Conservation (phyloP, 2,113 vertebrate genomes). For the Chionis minor region DNA sequence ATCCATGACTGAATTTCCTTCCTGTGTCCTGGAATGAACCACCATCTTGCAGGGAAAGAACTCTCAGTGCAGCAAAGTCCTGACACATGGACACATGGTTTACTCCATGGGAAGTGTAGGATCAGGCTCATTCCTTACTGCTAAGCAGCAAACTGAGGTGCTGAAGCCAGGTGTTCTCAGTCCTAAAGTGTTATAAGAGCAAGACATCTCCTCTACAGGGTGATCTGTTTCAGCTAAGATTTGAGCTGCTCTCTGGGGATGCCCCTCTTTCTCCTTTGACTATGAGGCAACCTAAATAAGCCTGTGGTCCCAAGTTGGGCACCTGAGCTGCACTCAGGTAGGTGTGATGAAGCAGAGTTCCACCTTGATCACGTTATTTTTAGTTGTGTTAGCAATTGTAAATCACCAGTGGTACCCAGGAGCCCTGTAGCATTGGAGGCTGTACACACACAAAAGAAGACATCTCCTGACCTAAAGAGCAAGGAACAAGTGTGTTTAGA, state of each 20-base stretch:
- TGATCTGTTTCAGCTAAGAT: neutral
- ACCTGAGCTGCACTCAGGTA: neutral
- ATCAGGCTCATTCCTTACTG: neutral
- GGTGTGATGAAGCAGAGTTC: neutral
- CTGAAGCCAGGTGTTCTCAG: neutral
- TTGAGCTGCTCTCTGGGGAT: neutral
- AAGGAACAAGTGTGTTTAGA: neutral
- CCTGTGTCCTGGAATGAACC: neutral
- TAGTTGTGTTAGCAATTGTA: neutral
- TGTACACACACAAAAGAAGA: neutral
- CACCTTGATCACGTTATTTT: neutral
- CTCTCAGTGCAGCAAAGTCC: neutral
- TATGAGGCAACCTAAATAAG: neutral
- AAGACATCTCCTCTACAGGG: neutral
- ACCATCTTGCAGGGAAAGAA: neutral
- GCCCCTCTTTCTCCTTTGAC: neutral
- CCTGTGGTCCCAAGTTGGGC: neutral
- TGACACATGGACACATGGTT: neutral
- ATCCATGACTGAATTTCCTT: neutral
- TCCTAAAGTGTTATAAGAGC: neutral
- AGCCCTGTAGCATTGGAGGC: neutral
- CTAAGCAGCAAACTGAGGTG: neutral
- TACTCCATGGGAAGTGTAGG: accelerated
- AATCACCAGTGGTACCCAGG: neutral
- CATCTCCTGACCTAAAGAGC: neutral